These are phyloP conservation scores for Sciurus carolinensis DNA, from an alignment of 2,797 vertebrate species.

Conservation along the genomic window DNA sequence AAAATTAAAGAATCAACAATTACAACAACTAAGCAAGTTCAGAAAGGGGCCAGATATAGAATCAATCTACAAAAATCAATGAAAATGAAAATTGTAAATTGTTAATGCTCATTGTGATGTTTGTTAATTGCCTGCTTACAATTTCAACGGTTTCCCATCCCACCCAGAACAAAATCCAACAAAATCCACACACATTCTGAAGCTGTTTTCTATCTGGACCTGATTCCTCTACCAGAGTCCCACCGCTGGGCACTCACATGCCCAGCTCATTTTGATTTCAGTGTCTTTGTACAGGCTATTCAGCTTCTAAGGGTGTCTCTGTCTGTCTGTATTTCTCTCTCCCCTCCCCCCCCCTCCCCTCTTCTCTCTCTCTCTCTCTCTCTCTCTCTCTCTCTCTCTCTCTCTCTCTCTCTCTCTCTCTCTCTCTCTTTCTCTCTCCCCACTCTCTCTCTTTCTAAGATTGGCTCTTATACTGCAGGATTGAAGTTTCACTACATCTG, in stretches of 20 bases:
- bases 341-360: too few species aligned
- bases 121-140: background rate
- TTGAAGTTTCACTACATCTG: background rate
- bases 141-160: background rate
- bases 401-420: too few species aligned
- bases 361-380: too few species aligned
- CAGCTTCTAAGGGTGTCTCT: background rate
- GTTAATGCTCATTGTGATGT: background rate
- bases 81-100: background rate
- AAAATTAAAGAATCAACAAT: background rate
- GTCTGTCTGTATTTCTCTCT: too few species aligned
- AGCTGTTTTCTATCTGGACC: background rate
- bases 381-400: too few species aligned
- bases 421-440: too few species aligned
- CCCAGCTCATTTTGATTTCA: background rate
- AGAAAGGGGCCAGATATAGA: constrained; percentile 13
- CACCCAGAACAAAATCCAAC: constrained; percentile 24
- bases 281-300: too few species aligned
- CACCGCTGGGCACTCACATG: background rate
- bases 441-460: background rate
- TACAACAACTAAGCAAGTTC: constrained; percentile 15
- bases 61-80: constrained; percentile 23
- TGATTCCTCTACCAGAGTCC: background rate
- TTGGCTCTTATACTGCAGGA: background rate
- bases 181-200: background rate